phyloP scores from a whole-genome alignment of 2,888 invertebrate species.

The Luffia ferchaultella region DNA sequence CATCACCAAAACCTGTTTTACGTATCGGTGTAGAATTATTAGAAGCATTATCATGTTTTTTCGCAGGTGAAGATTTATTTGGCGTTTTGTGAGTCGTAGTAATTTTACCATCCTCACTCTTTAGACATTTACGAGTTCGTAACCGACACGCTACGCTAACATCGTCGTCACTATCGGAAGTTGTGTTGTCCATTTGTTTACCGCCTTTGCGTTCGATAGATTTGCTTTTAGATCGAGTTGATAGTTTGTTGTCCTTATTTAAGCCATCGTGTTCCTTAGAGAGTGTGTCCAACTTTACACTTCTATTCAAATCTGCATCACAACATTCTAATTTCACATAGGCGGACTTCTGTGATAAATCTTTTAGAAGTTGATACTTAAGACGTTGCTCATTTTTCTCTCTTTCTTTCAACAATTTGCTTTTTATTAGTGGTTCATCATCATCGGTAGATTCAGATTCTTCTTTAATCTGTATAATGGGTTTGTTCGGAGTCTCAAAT shows the following conservation, averaged over 20 bases:
- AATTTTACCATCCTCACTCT: constrained; percentile 44
- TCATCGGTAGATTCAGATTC: constrained; percentile 51
- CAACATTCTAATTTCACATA: constrained; percentile 58
- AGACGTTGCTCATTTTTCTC: constrained; percentile 37
- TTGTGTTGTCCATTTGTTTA: constrained; percentile 31
- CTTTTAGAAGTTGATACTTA: constrained; percentile 45
- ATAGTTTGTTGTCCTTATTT: constrained; percentile 34
- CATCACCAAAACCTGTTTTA: constrained; percentile 74
- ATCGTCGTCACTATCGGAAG: constrained; percentile 50
- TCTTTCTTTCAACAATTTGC: constrained; percentile 48
- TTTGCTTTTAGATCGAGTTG: constrained; percentile 38
- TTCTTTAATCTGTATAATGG: constrained; percentile 32
- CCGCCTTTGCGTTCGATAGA: constrained; percentile 34
- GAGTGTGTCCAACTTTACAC: constrained; percentile 35
- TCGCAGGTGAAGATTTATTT: constrained; percentile 35
- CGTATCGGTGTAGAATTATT: constrained; percentile 38
- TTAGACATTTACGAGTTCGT: constrained; percentile 52
- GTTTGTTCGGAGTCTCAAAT: constrained; percentile 13
- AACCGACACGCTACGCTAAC: constrained; percentile 48
- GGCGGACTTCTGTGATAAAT: constrained; percentile 53
- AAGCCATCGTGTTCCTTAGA: constrained; percentile 40
- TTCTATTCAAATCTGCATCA: constrained; percentile 50
- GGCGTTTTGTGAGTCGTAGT: constrained; percentile 30
- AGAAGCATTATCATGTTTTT: constrained; percentile 38
- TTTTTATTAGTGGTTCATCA: constrained; percentile 50